Evolutionary conservation across 2,797 vertebrate genomes (phyloP), one percentile per base, ranked within the genome.

Genomic region (Sus cebifrons): DNA sequence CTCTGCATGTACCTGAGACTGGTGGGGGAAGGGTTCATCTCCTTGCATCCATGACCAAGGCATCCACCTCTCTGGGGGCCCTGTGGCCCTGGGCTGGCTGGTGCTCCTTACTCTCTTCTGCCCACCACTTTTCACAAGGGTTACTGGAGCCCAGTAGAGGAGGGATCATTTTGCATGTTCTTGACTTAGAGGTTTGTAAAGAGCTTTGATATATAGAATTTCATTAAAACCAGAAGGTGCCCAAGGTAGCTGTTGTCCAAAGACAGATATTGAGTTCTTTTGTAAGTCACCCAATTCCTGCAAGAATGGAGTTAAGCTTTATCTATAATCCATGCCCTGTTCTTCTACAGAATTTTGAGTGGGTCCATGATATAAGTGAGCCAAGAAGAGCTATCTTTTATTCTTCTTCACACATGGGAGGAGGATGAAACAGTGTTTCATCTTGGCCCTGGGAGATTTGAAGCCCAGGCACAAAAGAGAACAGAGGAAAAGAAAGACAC

Each of bases 181-280:
- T 87, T 73, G 62, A 87, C 56, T 89, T 40, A 73, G n/a, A 79
- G 56, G 36, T 71, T 95, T 96, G 60, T 82, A 81, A 91, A 96
- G 60, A 86, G n/a, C 79, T 91, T 89, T 97, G 94, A 98, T 95
- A 65, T 94, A 96, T 93, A 97, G 89, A 96, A 95, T 95, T 97
- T 97, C 95, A 97, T 97, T 97, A 97, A 89, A 95, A 84, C 86
- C 64, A 65, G 64, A 77, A 81, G 52, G 71, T 54, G 86, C 94
- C 77, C 95, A 44, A 95, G 91, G 87, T 93, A 96, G 94, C 94
- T 94, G 77, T 97, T 96, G 93, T 97, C 91, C 71, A 92, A 96
- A 97, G 74, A 94, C 79, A 97, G 91, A 97, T 96, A 97, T 71
- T 97, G 89, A 89, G 89, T 96, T 97, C 97, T 95, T 97, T 97